Evolutionary conservation across 2,797 vertebrate species (phyloP).

Genomic region (Pantherophis vulpinus): DNA sequence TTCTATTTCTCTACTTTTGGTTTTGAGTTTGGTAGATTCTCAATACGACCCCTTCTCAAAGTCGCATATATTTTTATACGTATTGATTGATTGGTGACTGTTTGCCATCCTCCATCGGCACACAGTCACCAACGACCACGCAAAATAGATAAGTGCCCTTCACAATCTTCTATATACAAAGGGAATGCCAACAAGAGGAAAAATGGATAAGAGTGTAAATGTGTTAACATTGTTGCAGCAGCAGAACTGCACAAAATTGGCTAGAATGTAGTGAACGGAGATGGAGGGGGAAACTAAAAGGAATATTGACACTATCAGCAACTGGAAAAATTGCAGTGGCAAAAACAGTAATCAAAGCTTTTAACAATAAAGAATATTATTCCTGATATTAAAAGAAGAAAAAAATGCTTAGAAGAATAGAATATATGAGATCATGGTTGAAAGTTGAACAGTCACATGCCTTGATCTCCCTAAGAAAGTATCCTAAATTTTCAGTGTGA

Average conservation of each 20-base stretch:
- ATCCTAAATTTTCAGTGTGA: neutral
- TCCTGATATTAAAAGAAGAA: neutral
- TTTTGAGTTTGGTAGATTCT: neutral
- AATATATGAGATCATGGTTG: neutral
- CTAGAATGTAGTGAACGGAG: neutral
- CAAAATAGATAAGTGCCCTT: neutral
- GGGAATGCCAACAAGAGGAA: neutral
- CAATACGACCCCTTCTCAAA: neutral
- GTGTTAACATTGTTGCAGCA: neutral
- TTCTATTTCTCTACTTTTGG: neutral
- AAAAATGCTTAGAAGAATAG: neutral
- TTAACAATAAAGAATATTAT: neutral
- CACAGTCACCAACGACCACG: neutral
- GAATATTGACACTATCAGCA: neutral
- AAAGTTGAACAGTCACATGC: neutral
- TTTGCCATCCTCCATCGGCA: neutral
- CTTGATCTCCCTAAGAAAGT: neutral
- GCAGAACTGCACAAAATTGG: neutral
- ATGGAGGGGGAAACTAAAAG: neutral
- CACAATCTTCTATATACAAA: neutral
- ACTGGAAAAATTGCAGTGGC: neutral
- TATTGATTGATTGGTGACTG: neutral
- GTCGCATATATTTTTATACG: neutral
- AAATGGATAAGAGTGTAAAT: neutral
- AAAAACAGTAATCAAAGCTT: neutral